Percentiles rank a stretch among this genome's conserved stretches.
Evolutionary conservation across 2,113 vertebrate genomes (phyloP).

Genomic region (Polypterus bichir): DNA sequence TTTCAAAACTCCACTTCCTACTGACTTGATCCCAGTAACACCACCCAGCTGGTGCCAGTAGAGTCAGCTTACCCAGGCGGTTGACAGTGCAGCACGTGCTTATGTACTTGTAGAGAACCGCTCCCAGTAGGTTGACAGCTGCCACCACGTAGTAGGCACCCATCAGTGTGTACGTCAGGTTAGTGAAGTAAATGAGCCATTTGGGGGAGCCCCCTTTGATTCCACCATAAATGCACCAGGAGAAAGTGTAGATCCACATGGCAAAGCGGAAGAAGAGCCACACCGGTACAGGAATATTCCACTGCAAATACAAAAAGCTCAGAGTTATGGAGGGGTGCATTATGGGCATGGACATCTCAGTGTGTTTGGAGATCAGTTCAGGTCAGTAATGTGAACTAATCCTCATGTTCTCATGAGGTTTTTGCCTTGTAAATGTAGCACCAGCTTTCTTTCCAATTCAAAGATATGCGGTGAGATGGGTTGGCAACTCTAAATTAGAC

Average conservation of each 20-base stretch:
- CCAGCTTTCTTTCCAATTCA: too few relatives aligned
- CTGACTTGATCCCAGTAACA: too few relatives aligned
- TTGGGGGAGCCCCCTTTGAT: conserved; percentile 13
- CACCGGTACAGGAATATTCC: conserved; percentile 15
- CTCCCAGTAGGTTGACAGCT: conserved; percentile 10
- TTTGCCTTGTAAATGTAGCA: too few relatives aligned
- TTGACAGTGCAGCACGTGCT: conserved; percentile 1
- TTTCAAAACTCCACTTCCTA: too few relatives aligned
- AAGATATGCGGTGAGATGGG: too few relatives aligned
- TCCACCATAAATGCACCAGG: conserved; percentile 15
- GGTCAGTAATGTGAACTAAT: too few relatives aligned
- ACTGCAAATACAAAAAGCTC: conserved; percentile 10
- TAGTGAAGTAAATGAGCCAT: conserved; percentile 17
- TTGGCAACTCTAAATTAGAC: too few relatives aligned
- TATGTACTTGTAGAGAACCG: background rate
- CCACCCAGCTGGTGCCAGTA: too few relatives aligned
- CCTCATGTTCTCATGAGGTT: too few relatives aligned
- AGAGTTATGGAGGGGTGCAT: too few relatives aligned
- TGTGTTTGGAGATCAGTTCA: too few relatives aligned
- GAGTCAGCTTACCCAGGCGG: conserved; percentile 1
- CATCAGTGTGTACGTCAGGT: conserved; percentile 16
- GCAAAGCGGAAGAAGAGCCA: conserved; percentile 16
- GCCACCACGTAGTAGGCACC: conserved; percentile 16
- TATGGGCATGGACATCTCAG: too few relatives aligned
- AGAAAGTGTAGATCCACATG: conserved; percentile 14